Percentiles rank a stretch among this genome's conserved stretches.
Evolutionary conservation across 2,888 invertebrate species (phyloP).

Genomic region (Lithophane ornitopus): DNA sequence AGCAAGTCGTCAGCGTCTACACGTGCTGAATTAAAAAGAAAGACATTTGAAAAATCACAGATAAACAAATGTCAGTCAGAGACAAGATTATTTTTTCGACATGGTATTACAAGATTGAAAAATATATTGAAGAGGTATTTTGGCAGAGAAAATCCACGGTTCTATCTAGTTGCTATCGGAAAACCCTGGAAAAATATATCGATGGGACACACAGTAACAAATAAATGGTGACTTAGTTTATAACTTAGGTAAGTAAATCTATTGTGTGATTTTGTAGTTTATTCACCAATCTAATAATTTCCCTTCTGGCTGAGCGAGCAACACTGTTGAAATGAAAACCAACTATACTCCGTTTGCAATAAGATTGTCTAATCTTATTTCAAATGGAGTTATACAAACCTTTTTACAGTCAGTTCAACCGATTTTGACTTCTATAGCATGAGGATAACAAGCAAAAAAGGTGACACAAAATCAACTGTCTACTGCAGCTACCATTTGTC

Average conservation of each 20-base stretch:
- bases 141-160: not conserved
- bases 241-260: not conserved
- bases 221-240: not conserved
- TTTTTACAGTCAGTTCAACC: no score
- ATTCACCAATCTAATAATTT: not conserved
- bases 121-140: not conserved
- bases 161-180: not conserved
- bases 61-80: constrained; percentile 56
- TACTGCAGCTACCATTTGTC: no score
- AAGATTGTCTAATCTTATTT: no score
- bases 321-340: not conserved
- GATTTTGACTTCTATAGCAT: no score
- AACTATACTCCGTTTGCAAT: no score
- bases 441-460: no score
- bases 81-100: constrained; percentile 36
- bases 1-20: constrained; percentile 86
- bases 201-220: not conserved
- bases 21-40: constrained; percentile 88
- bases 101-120: constrained; percentile 29
- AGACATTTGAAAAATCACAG: constrained; percentile 73
- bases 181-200: not conserved
- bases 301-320: no score
- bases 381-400: no score
- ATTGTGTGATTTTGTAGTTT: not conserved
- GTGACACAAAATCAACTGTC: no score